Conservation (phyloP, 2,113 vertebrate species). For the Apodemus sylvaticus region DNA sequence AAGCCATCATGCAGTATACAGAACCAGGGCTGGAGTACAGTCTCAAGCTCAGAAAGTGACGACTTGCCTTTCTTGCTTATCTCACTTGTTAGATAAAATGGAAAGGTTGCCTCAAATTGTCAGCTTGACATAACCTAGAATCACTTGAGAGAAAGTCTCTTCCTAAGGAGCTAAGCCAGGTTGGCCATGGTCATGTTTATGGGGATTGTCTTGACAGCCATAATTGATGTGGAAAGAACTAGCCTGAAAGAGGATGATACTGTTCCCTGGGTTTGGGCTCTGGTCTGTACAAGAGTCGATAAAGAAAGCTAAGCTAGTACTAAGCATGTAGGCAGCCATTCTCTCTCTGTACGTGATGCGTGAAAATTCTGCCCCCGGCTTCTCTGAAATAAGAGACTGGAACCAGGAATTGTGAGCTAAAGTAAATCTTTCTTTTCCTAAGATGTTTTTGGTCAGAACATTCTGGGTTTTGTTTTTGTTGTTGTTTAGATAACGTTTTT, state of each 20-base stretch:
- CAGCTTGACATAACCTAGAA: neutral
- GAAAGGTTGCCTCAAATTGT: neutral
- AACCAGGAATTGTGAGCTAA: neutral
- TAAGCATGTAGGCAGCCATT: neutral
- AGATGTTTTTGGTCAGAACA: neutral
- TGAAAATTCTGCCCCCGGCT: neutral
- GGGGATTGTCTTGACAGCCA: neutral
- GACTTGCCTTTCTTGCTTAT: neutral
- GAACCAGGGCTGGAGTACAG: neutral
- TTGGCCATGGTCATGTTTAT: neutral
- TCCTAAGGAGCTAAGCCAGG: neutral
- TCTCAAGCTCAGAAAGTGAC: neutral
- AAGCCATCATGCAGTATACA: neutral
- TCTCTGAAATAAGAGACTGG: neutral
- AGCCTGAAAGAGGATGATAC: neutral
- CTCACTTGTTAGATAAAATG: neutral
- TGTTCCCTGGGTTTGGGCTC: neutral
- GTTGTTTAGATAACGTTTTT: neutral
- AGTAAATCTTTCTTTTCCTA: neutral
- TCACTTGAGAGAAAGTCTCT: neutral
- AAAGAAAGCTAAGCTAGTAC: neutral
- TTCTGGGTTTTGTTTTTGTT: neutral
- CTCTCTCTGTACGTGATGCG: neutral
- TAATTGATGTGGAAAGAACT: neutral
- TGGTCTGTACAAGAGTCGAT: neutral